Conservation (phyloP, 1,140 invertebrate genomes). For the Chelonus insularis region DNA sequence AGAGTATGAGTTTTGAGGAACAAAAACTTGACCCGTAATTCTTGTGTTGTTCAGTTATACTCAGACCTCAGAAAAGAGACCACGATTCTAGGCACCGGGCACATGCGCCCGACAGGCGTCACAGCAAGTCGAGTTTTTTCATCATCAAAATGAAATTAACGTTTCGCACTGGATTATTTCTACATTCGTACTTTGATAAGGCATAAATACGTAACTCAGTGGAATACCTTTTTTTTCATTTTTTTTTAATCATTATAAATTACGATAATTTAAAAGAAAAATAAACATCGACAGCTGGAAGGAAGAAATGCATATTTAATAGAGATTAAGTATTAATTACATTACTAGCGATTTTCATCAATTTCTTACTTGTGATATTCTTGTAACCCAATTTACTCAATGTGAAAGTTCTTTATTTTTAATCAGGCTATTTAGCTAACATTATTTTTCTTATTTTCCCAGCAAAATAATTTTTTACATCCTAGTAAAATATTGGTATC, state of each 20-base stretch:
- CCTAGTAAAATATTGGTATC: too few species aligned
- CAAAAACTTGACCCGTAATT: constrained; percentile 25
- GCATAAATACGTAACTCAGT: background rate
- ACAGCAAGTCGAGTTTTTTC: background rate
- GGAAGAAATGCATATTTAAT: too few species aligned
- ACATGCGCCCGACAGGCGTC: constrained; percentile 10
- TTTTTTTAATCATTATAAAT: background rate
- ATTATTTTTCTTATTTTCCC: too few species aligned
- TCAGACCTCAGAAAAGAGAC: background rate
- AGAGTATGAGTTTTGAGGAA: background rate
- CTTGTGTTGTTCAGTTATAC: constrained; percentile 10
- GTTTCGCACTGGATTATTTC: constrained; percentile 22
- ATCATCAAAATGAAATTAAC: constrained; percentile 21
- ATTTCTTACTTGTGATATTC: too few species aligned
- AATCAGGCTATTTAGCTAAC: too few species aligned
- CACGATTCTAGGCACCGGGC: background rate
- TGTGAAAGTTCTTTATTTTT: too few species aligned
- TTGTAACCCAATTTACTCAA: too few species aligned
- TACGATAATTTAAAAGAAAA: too few species aligned
- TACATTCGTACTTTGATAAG: background rate
- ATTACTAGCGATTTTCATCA: too few species aligned
- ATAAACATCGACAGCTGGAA: too few species aligned
- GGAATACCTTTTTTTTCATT: background rate
- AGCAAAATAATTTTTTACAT: too few species aligned
- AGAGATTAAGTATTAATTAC: too few species aligned